Base-by-base conservation (phyloP, 2,888 invertebrate species). In the Aquatica leii region DNA sequence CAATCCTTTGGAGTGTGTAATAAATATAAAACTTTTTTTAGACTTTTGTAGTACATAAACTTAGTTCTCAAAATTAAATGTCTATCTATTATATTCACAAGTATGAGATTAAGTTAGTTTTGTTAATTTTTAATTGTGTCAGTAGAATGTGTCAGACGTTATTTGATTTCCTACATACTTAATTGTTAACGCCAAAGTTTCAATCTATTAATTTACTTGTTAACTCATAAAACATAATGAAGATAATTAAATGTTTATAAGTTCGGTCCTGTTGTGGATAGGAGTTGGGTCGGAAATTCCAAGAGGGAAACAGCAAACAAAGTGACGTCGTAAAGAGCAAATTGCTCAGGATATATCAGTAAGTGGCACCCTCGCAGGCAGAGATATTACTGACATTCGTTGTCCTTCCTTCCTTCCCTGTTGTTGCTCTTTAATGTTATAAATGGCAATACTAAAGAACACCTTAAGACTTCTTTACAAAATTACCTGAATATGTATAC, bases 331-430 rank as follows among this genome's bases (percentile, higher is more conserved):
- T 79, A 79, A 79, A 77, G 77, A 76, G 77, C 76, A 78, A 79
- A 79, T 79, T 79, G 77, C 77, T 74, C 69, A 71, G 76, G 77
- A 76, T 77, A 76, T 75, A 76, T 78, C 76, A 74, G 74, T 74
- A 73, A 76, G 75, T 74, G 73, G 74, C 71, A 71, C 74, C 72
- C 74, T 77, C 69, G 72, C 73, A 72, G 74, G 73, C 69, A 71
- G 75, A 75, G 75, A 77, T 76, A 77, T 77, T 74, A 74, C 74
- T 72, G 73, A 71, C 73, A 75, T 77, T 76, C 75, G 71, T 74
- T 74, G 65, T 62, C 59, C 51, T 62, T 62, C 53, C 62, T 54
- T 62, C 57, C 62, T 65, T 61, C 60, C 55, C 65, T 65, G 62
- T 65, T 65, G 65, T 65, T 65, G 65, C 65, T 65, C 65, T 62